These are phyloP conservation scores for Meloidogyne chitwoodi DNA, from an alignment of 1,140 invertebrate genomes.

Conservation along the genomic window DNA sequence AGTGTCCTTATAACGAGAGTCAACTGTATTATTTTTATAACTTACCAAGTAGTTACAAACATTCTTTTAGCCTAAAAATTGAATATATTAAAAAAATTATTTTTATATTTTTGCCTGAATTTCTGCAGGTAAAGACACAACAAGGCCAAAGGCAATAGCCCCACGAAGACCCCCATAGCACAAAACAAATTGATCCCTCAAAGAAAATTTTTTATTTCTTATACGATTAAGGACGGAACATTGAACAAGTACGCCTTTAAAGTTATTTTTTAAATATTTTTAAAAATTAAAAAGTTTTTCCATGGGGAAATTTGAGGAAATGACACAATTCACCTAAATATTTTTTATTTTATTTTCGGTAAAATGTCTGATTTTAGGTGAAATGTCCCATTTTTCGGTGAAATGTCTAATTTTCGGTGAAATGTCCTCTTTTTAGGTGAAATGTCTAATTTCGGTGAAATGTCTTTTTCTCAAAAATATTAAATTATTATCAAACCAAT, in stretches of 20 bases:
- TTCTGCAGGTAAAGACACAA: slow-evolving; percentile 61
- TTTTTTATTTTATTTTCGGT: too few species aligned
- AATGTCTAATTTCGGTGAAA: too few species aligned
- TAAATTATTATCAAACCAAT: slow-evolving; percentile 62
- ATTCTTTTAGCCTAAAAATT: slow-evolving; percentile 60
- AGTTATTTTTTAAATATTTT: neutral
- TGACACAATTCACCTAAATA: too few species aligned
- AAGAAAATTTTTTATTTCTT: slow-evolving; percentile 59
- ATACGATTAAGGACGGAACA: slow-evolving; percentile 52
- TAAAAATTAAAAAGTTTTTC: too few species aligned
- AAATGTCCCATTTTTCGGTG: too few species aligned
- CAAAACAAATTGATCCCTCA: slow-evolving; percentile 63
- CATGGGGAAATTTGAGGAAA: too few species aligned
- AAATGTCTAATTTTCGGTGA: too few species aligned
- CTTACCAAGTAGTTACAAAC: slow-evolving; percentile 48
- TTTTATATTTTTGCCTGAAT: slow-evolving; percentile 3
- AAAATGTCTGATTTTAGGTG: too few species aligned
- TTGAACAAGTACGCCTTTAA: slow-evolving; percentile 50
- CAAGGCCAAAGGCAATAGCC: slow-evolving; percentile 50
- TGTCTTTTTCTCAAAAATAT: slow-evolving; percentile 8
- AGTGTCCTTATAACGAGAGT: neutral
- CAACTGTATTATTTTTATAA: neutral
- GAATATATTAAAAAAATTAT: neutral
- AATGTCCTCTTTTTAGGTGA: too few species aligned
- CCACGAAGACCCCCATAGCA: slow-evolving; percentile 44